Conservation (phyloP, 2,113 vertebrate species). For the Erythrolamprus reginae region DNA sequence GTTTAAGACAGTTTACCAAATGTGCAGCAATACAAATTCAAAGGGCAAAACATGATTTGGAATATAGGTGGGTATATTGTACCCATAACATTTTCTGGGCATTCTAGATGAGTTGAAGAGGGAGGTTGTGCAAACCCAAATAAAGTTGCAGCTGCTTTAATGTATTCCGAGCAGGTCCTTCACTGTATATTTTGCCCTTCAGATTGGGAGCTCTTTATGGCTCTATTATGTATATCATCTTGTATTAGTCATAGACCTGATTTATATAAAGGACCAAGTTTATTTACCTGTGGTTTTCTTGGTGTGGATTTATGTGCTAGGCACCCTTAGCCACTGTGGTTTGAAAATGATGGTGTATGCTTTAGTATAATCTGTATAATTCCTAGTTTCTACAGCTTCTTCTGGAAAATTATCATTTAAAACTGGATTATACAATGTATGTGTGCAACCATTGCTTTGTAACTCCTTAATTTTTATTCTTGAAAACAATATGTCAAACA, state of each 20-base stretch:
- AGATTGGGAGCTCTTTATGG: neutral
- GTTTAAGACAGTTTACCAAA: neutral
- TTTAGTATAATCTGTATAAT: neutral
- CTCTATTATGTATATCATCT: neutral
- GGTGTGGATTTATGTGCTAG: neutral
- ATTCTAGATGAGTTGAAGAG: neutral
- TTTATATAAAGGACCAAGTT: neutral
- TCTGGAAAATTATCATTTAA: neutral
- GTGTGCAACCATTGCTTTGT: neutral
- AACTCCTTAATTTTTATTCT: neutral
- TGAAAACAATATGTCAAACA: neutral
- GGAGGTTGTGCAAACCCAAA: neutral
- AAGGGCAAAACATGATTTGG: neutral
- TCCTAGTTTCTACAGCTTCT: neutral
- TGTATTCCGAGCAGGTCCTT: neutral
- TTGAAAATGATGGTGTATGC: neutral
- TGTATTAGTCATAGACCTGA: neutral
- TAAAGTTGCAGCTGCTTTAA: neutral
- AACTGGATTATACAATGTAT: neutral
- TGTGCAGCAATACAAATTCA: neutral
- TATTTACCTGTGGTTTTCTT: neutral
- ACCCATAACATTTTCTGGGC: neutral
- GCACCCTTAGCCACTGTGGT: neutral
- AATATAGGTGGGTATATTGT: neutral
- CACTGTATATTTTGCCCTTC: neutral